These are phyloP conservation scores for Thymelicus sylvestris DNA, from an alignment of 2,888 invertebrate genomes.

Conservation along the genomic window DNA sequence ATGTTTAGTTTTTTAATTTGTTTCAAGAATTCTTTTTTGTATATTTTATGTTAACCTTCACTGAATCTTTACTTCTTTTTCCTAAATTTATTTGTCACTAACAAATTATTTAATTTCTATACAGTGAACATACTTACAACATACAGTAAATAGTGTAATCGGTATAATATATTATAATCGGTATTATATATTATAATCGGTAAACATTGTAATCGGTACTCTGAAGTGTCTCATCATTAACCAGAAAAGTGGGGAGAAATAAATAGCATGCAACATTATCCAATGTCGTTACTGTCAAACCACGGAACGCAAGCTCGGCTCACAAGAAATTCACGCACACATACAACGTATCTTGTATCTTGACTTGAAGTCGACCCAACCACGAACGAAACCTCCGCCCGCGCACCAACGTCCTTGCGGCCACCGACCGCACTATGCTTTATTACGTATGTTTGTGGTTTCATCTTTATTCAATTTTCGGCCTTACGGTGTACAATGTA, in stretches of 20 bases:
- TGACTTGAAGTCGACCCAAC: constrained; percentile 49
- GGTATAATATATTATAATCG: too few species aligned
- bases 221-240: not conserved
- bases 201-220: not conserved
- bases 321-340: constrained; percentile 47
- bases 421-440: constrained; percentile 67
- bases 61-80: too few species aligned
- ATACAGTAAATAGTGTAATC: too few species aligned
- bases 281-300: constrained; percentile 59
- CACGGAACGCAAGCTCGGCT: constrained; percentile 49
- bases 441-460: constrained; percentile 21
- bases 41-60: too few species aligned
- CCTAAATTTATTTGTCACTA: too few species aligned
- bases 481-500: not conserved
- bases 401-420: constrained; percentile 83
- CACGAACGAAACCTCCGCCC: constrained; percentile 69
- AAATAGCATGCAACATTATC: constrained; percentile 52
- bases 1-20: too few species aligned
- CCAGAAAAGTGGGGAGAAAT: not conserved
- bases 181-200: not conserved
- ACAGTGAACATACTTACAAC: too few species aligned
- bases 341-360: constrained; percentile 17
- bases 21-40: too few species aligned
- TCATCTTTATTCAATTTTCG: constrained; percentile 18
- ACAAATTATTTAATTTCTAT: too few species aligned